Evolutionary conservation across 2,797 vertebrate species (phyloP), one percentile per base, ranked within the genome.

Genomic region (Notolepis coatsorum): DNA sequence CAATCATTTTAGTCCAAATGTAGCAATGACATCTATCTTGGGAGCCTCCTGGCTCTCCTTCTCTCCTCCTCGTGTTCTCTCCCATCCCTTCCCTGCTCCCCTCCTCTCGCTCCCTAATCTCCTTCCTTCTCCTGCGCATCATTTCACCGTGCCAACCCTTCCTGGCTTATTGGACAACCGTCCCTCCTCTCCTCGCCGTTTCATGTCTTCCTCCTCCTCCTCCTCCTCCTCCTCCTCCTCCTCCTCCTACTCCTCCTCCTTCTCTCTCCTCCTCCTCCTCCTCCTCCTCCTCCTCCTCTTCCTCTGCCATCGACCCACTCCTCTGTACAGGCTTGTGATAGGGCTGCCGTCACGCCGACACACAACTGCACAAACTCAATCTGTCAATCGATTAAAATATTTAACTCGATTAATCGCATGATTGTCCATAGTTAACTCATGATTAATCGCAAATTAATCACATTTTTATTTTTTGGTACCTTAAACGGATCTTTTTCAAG

Each of bases 151-250:
- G 3, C 30, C 18, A 61, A 27, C 35, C 7, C 17, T 53, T 38
- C 51, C 25, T 18, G 35, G 21, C 65, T 73, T 56, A 78, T 79
- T 69, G 74, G 46, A 68, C 30, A 59, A 41, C 15, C 43, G 53
- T 45, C 25, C 50, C 47, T 54, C 59, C 42, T 69, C 41, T 35
- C 60, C 18, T 70, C 41, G 5, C 43, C 27, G 17, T 49, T 20
- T 43, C 33, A 18, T 54, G 33, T 66, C 12, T 41, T 59, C 39
- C 7, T 31, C 25, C 21, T 54, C 61, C 20, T 18, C 52, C 41
- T 53, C 24, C 31, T 41, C 38, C 12, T 20, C 10, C 55, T 72
- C 28, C 30, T 21, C 25, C 39, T 47, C 39, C 30, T 31, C 25
- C 12, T 37, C 17, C n/a, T n/a, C n/a, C n/a, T n/a, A n/a, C n/a